Evolutionary conservation across 2,797 vertebrate species (phyloP), one percentile per base, ranked within the genome.

Genomic region (Acropternis orthonyx): DNA sequence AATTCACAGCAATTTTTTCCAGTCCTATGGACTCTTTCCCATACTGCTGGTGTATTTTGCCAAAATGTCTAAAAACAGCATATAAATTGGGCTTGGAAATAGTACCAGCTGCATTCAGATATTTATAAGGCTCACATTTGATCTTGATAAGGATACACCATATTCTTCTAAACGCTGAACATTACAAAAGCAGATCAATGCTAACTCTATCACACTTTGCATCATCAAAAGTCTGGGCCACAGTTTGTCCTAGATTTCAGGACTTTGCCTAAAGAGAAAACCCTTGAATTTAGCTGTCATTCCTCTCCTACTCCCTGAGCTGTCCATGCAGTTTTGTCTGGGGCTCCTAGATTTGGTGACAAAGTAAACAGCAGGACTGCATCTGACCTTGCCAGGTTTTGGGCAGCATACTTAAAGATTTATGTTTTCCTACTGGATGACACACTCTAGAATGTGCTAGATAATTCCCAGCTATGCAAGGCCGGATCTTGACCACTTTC

Each of bases 1-100:
- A 85, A 93, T 93, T 92, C 82, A 67, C 73, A 96, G 88, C 52
- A 91, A 62, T 20, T 77, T 93, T 93, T 95, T 93, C 89, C 87
- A 92, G 63, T 78, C 78, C 77, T 91, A 80, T 82, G 74, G 88
- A 66, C 10, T 93, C 79, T 83, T 95, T 97, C 95, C 85, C 88
- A 86, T 87, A 94, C 61, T 79, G 78, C 69, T 72, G 26, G 17
- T 43, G 22, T 49, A 63, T 90, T 92, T 92, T 96, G 80, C 80
- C 85, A 90, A 88, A 95, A 63, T 30, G 46, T 59, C 91, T 93
- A 93, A 85, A 15, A 39, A 4, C 19, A 39, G 41, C 3, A 2
- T 71, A 48, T 90, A 88, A 94, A 81, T 7, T 36, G 7, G 48
- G 39, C 56, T 94, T 67, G 41, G 84, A 93, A 89, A 91, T 52